Evolutionary conservation across 2,113 vertebrate species (phyloP).

Genomic region (Archilochus colubris): DNA sequence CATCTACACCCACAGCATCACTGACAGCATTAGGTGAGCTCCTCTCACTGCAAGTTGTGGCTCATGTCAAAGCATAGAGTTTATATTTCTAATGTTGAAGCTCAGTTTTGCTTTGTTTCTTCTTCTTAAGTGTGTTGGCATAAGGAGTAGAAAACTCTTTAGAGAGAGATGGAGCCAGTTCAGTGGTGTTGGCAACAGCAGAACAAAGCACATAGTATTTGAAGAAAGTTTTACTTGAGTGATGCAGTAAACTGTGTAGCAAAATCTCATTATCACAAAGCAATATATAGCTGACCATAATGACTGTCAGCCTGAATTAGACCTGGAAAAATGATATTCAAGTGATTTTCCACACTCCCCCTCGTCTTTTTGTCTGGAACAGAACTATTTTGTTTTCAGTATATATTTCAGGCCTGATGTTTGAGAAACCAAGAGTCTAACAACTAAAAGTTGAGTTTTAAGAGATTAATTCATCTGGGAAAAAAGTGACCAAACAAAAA

Average conservation of each 20-base stretch:
- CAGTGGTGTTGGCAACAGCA: neutral
- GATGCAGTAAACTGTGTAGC: neutral
- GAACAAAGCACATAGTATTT: rapidly evolving
- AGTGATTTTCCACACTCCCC: neutral
- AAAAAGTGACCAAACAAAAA: neutral
- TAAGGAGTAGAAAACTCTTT: neutral
- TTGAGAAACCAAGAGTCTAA: neutral
- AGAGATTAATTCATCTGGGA: neutral
- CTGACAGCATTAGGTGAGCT: neutral
- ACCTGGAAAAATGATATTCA: neutral
- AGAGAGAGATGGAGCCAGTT: neutral
- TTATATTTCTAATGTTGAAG: neutral
- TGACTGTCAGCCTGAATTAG: neutral
- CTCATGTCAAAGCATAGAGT: neutral
- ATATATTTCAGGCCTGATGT: neutral
- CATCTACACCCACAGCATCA: constrained; percentile 34
- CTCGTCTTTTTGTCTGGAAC: neutral
- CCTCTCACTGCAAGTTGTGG: neutral
- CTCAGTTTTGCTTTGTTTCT: neutral
- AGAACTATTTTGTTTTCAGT: neutral
- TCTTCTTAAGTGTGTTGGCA: neutral
- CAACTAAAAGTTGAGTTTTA: neutral
- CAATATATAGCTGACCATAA: neutral
- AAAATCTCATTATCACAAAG: too few species aligned
- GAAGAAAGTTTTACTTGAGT: neutral